A percentile compares a stretch with the other conserved stretches of the same genome.
Conservation (phyloP, 2,113 vertebrate genomes). For the Trichomycterus rosablanca region DNA sequence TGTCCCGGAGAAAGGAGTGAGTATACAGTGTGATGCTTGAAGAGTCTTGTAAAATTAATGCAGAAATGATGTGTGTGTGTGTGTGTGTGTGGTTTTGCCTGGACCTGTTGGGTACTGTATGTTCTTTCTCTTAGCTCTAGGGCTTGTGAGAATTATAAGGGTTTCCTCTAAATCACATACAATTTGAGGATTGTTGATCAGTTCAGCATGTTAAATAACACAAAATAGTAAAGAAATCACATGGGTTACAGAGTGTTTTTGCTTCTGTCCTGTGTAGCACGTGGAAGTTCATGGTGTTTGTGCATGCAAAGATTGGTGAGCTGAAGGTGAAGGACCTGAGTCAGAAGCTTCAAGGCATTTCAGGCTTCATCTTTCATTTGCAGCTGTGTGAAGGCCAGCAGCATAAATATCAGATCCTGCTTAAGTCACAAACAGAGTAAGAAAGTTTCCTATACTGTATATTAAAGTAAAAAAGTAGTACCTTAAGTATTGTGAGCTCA, state of each 20-base stretch:
- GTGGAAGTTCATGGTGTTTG: slow-evolving; percentile 83
- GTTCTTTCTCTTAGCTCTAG: not conserved
- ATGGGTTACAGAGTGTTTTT: slow-evolving; percentile 2
- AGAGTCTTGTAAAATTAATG: slow-evolving; percentile 4
- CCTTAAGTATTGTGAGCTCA: too few species aligned
- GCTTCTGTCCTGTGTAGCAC: slow-evolving; percentile 58
- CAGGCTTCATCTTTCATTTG: slow-evolving; percentile 83
- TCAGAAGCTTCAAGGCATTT: slow-evolving; percentile 79
- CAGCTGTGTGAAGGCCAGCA: slow-evolving; percentile 78
- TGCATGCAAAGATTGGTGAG: slow-evolving; percentile 77
- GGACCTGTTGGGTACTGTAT: not conserved
- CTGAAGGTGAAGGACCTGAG: slow-evolving; percentile 84
- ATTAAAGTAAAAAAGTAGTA: too few species aligned
- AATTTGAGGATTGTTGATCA: too few species aligned
- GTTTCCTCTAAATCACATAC: not conserved
- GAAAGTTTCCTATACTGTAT: slow-evolving; percentile 15
- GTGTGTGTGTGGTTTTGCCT: not conserved
- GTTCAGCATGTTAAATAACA: too few species aligned
- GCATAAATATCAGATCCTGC: slow-evolving; percentile 81
- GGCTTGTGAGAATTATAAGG: not conserved
- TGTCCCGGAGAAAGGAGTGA: slow-evolving; percentile 84
- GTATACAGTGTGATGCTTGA: slow-evolving; percentile 42
- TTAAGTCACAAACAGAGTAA: slow-evolving; percentile 82
- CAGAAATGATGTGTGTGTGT: not conserved
- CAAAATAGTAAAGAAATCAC: too few species aligned